phyloP scores from a whole-genome alignment of 2,797 vertebrate species.

The Enteromius unitaeniatus region DNA sequence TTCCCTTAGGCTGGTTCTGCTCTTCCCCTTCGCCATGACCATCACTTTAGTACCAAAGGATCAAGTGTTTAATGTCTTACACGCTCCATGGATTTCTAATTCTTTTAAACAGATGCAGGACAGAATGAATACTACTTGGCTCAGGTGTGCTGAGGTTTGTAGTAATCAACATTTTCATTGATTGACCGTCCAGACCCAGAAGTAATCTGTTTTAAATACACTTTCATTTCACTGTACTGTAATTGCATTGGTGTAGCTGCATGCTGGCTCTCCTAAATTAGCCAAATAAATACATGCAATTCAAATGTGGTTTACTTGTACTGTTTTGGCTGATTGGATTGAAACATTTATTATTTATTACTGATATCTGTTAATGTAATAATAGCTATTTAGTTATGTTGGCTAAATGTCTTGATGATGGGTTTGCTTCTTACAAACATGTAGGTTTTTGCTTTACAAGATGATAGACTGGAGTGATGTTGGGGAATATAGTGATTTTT shows the following conservation, averaged over 20 bases:
- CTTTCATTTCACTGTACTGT: constrained; percentile 68
- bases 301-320: background rate
- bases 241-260: constrained; percentile 75
- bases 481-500: background rate
- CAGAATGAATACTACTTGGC: constrained; percentile 82
- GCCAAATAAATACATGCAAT: background rate
- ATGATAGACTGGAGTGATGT: background rate
- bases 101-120: constrained; percentile 82
- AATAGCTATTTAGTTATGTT: background rate
- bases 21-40: constrained; percentile 55
- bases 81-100: constrained; percentile 95
- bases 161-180: constrained; percentile 89
- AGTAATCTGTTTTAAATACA: constrained; percentile 92
- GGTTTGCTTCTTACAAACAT: background rate
- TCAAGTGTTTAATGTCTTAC: constrained; percentile 88
- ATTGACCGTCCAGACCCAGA: constrained; percentile 80
- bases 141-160: constrained; percentile 80
- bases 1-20: background rate
- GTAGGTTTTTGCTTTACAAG: background rate
- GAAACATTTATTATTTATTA: background rate
- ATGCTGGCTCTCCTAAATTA: constrained; percentile 18
- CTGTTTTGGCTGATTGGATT: background rate
- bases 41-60: constrained; percentile 75
- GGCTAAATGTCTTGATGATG: background rate
- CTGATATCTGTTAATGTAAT: background rate